Base-by-base conservation (phyloP, 2,113 vertebrate species). In the Monarcha castaneiventris region DNA sequence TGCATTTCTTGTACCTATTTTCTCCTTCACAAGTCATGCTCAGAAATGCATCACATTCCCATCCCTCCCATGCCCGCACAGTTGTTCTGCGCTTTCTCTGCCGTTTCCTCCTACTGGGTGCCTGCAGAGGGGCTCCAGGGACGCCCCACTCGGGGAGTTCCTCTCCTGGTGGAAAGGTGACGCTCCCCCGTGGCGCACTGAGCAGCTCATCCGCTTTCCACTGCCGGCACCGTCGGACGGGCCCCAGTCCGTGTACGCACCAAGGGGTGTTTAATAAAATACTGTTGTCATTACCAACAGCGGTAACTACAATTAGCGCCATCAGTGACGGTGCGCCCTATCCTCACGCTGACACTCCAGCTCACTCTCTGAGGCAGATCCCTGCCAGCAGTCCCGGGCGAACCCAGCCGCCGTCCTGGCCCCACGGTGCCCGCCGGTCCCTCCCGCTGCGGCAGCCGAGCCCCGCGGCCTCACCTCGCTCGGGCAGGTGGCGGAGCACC, bases 401-500 rank as follows among this genome's bases (percentile, higher is more conserved):
- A 30, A 23, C 39, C 46, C 27, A 61, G 75, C 17, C n/a, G 30
- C 61, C 9, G 8, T 6, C 22, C 6, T 3, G 25, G 58, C 26
- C 21, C 7, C 58, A 6, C 39, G 16, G 18, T 0, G 26, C 10
- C 49, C 20, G 20, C 19, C 56, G 52, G 21, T 14, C 32, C 59
- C 55, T 55, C 16, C 9, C 9, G 44, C 30, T 4, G 52, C 43
- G 13, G 13, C 11, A 43, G 80, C 59, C 49, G 58, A 55, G 19
- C 12, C 27, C 63, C 39, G 54, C 56, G 59, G 54, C 20, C 90
- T 96, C 90, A 93, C 95, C 95, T 93, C 46, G 13, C 80, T 96
- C 90, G 90, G 98, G 98, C 52, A 98, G 96, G 83, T 98, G 97
- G 21, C 95, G 81, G 61, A 95, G 90, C 72, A 98, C 97, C 26